phyloP scores from a whole-genome alignment of 2,113 vertebrate species.

The Alethe castanea region DNA sequence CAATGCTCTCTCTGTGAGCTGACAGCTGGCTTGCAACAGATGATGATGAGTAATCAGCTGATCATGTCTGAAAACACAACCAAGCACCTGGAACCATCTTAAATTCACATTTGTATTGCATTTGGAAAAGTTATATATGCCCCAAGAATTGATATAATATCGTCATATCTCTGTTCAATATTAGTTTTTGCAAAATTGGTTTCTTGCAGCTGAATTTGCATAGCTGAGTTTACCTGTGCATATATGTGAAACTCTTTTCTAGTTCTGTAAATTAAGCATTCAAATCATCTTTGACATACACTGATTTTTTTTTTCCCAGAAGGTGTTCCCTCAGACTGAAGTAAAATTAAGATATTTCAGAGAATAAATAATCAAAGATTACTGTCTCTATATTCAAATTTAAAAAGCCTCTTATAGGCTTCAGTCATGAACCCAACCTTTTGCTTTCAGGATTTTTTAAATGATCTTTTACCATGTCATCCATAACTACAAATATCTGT shows the following conservation, averaged over 20 bases:
- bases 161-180: not conserved
- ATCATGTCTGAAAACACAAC: constrained; percentile 42
- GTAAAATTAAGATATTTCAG: not conserved
- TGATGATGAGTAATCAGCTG: constrained; percentile 58
- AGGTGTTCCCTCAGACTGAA: not conserved
- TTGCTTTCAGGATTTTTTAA: not conserved
- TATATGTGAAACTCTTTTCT: not conserved
- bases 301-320: not conserved
- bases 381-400: not conserved
- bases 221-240: not conserved
- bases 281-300: not conserved
- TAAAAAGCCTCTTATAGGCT: not conserved
- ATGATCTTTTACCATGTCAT: not conserved
- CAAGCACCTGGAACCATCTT: constrained; percentile 21
- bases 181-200: not conserved
- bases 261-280: not conserved
- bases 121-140: not conserved
- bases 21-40: constrained; percentile 54
- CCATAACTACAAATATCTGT: not conserved
- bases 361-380: not conserved
- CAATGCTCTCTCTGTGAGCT: constrained; percentile 29
- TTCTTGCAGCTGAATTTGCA: not conserved
- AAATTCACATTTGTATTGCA: not conserved
- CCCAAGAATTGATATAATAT: not conserved
- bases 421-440: not conserved